A percentile compares a stretch with the other conserved stretches of the same genome.
Conservation (phyloP, 2,797 vertebrate genomes). For the Squalus acanthias region DNA sequence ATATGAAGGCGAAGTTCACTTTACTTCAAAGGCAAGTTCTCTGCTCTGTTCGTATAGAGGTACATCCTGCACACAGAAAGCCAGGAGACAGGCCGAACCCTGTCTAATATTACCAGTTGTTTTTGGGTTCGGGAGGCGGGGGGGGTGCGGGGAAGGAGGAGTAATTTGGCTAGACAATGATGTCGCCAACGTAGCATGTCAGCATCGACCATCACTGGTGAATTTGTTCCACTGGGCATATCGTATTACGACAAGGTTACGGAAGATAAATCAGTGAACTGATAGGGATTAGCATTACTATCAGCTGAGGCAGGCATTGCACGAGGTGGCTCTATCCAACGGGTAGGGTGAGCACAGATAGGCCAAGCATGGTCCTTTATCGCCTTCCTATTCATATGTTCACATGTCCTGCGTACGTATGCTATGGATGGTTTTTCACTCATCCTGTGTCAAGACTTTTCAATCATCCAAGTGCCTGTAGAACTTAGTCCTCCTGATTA, state of each 20-base stretch:
- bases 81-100: neutral
- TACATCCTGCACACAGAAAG: neutral
- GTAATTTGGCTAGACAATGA: neutral
- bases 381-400: neutral
- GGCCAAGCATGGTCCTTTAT: neutral
- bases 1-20: neutral
- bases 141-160: neutral
- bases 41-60: too few species aligned
- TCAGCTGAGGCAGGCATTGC: neutral
- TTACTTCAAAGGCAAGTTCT: neutral
- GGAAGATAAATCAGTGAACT: neutral
- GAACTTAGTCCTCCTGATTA: neutral
- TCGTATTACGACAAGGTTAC: neutral
- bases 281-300: neutral
- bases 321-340: neutral
- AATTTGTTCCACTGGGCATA: neutral
- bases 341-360: neutral
- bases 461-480: neutral
- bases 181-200: neutral
- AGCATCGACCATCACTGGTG: neutral
- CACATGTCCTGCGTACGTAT: neutral
- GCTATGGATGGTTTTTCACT: neutral
- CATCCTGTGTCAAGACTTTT: neutral
- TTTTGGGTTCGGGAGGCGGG: neutral
- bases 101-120: too few species aligned